Conservation (phyloP, 2,113 vertebrate species). For the Planiliza haematocheilus region DNA sequence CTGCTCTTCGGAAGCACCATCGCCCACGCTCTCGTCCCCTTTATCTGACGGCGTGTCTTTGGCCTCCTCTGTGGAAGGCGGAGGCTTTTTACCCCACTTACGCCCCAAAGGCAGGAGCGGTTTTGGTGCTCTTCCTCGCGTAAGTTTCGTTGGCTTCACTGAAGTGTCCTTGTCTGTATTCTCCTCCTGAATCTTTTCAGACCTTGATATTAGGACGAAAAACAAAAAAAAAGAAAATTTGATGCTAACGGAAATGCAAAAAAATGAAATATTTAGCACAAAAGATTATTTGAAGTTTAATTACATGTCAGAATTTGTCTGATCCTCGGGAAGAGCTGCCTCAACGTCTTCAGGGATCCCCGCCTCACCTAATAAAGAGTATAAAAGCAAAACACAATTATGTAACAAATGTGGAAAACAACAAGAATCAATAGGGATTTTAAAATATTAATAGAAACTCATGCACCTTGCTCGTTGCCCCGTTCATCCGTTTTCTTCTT, state of each 20-base stretch:
- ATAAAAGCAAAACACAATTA: conserved; percentile 10
- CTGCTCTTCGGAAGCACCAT: conserved; percentile 39
- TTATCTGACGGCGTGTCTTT: conserved; percentile 14
- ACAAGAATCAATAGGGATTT: background rate
- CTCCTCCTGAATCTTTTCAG: conserved; percentile 50
- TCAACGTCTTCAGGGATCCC: conserved; percentile 53
- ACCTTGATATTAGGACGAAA: conserved; percentile 39
- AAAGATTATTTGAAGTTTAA: background rate
- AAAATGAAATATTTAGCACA: background rate
- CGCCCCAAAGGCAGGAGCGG: conserved; percentile 69
- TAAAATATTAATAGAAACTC: background rate
- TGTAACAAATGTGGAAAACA: background rate
- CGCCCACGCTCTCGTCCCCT: conserved; percentile 16
- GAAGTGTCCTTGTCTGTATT: conserved; percentile 46
- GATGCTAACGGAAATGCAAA: background rate
- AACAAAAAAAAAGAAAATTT: background rate
- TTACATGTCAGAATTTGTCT: conserved; percentile 61
- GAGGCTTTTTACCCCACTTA: conserved; percentile 52
- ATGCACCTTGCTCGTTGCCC: conserved; percentile 43
- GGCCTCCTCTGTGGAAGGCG: conserved; percentile 46
- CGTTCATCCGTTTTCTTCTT: conserved; percentile 38
- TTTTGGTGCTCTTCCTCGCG: conserved; percentile 67
- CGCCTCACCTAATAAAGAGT: conserved; percentile 56
- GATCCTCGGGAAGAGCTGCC: conserved; percentile 50
- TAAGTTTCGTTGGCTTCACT: conserved; percentile 72